Base-by-base conservation (phyloP, 1,140 invertebrate species). In the Phocides pigmalion region DNA sequence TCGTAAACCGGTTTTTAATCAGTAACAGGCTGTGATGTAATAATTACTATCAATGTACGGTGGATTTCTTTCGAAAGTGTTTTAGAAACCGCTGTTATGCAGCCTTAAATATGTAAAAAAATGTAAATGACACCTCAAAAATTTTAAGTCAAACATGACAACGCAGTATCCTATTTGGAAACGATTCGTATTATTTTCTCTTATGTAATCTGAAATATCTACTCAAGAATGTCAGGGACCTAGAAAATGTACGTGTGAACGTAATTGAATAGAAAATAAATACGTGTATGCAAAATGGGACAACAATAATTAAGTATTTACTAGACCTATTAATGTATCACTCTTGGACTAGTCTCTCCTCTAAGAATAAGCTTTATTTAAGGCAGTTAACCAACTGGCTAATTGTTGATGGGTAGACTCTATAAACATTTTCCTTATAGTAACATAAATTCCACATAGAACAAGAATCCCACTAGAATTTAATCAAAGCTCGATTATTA, bases 1-100 rank as follows among this genome's bases (percentile, higher is more conserved):
- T 37, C 35, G 11, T 67, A 77, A 80, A 82, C 81, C 76, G 71
- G 78, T 83, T 81, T 63, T 64, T 64, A 71, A 68, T 70, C 61
- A 68, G 42, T 42, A 62, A 66, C 64, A 50, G 41, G 47, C 47
- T 56, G 11, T 77, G 63, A 68, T 64, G 62, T 70, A 83, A 81
- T 50, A 51, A 51, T 66, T 53, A 51, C 44, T 62, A 66, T 71
- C 32, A 66, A 12, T 58, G 51, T 58, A 62, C 54, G 64, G 62
- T 32, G 44, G 64, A 65, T 67, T 71, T 65, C 67, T 39, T 59
- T 75, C 53, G 64, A 70, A 66, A 74, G 73, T 56, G 66, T 68
- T 66, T 77, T 74, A 76, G 70, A 77, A 72, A 78, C 51, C 39
- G 41, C 16, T 32, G 65, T 62, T 72, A 72, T 72, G 53, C 39